These are phyloP conservation scores for Babylonia areolata DNA, from an alignment of 1,140 invertebrate genomes.

Conservation along the genomic window DNA sequence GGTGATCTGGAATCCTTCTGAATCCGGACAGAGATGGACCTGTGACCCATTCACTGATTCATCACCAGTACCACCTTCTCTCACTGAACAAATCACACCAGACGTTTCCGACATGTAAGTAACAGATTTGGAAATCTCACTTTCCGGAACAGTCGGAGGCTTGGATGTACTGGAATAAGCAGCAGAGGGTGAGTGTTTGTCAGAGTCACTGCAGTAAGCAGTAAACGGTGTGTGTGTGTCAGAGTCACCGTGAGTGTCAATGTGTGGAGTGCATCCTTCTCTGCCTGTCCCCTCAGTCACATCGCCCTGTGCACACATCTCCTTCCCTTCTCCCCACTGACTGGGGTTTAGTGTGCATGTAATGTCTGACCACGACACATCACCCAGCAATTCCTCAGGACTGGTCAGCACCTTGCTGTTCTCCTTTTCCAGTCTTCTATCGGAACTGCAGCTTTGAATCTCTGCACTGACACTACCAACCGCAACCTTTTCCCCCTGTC, in stretches of 20 bases:
- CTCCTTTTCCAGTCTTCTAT: no score
- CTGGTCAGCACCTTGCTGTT: no score
- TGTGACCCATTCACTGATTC: background rate
- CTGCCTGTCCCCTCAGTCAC: background rate
- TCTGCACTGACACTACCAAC: background rate
- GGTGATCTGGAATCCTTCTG: conserved; percentile 15
- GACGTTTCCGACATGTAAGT: background rate
- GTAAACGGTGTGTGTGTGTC: background rate
- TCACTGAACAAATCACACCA: background rate
- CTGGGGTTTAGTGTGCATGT: background rate
- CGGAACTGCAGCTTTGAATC: background rate
- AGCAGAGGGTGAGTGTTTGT: background rate
- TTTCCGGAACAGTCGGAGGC: background rate
- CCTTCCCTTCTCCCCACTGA: conserved; percentile 4
- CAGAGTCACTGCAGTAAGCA: background rate
- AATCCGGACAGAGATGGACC: background rate
- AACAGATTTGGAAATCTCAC: background rate
- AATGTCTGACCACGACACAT: conserved; percentile 11
- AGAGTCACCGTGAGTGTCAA: background rate
- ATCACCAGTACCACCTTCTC: no score
- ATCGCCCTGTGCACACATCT: background rate
- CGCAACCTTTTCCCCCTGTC: no score
- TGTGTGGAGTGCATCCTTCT: no score
- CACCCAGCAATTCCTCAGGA: background rate
- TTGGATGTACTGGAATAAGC: background rate